Percentiles rank a stretch among this genome's conserved stretches.
Conservation (phyloP, 2,888 invertebrate species). For the Schizotus pectinicornis region DNA sequence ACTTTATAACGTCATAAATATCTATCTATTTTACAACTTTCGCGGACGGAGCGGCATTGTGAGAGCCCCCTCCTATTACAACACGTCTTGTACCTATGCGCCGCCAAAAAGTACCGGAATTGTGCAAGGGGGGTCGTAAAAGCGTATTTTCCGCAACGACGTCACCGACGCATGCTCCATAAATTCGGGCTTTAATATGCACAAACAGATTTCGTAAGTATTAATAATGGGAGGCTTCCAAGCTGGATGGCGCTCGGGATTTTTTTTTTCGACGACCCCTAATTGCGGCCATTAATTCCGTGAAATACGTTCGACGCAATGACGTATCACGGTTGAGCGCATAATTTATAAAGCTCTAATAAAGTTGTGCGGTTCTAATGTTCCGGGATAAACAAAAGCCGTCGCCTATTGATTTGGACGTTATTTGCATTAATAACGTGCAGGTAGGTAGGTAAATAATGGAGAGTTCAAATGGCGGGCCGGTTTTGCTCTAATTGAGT, state of each 20-base stretch:
- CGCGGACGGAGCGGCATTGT: conserved; percentile 9
- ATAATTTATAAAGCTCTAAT: not conserved
- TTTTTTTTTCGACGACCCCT: not conserved
- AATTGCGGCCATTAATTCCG: conserved; percentile 1
- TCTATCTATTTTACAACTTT: conserved; percentile 36
- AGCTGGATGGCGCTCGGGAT: no score
- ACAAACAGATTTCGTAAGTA: not conserved
- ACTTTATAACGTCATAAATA: conserved; percentile 41
- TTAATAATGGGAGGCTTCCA: not conserved
- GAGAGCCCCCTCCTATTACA: not conserved
- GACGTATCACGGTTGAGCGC: no score
- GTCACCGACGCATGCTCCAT: conserved; percentile 3
- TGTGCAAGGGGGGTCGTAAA: no score
- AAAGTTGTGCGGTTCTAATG: conserved; percentile 3
- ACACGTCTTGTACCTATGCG: not conserved
- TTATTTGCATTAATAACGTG: conserved; percentile 13
- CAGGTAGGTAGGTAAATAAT: conserved; percentile 11
- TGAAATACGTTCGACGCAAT: not conserved
- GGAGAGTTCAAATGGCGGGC: conserved; percentile 4
- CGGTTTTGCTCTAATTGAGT: no score
- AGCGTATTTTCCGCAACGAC: no score
- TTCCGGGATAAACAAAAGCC: conserved; percentile 8
- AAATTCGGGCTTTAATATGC: not conserved
- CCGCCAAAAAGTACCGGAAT: no score
- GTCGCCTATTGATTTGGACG: conserved; percentile 5